Base-by-base conservation (phyloP, 2,888 invertebrate species). In the Clusia tigrina region DNA sequence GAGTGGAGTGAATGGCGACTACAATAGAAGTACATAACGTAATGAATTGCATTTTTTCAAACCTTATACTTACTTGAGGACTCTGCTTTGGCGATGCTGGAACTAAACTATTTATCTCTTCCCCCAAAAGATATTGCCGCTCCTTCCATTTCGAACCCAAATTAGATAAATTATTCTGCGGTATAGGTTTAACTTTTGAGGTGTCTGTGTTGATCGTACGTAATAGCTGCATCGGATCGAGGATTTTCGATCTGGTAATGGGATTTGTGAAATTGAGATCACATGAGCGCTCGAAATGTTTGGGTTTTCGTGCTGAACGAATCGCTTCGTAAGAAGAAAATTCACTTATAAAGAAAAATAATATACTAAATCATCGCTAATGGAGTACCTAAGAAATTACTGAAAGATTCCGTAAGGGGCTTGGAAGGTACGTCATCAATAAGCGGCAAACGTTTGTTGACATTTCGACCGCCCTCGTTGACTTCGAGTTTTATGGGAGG, bases 401-500 rank as follows among this genome's bases (percentile, higher is more conserved):
- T n/a, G 15, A 48, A 26, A 24, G 1, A 22, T 58, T 17, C 48
- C 10, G n/a, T n/a, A n/a, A n/a, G n/a, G n/a, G n/a, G n/a, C 37
- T 77, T 77, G 9, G 66, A 52, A 22, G 69, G 66, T 10, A 73
- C 74, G 26, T 80, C 78, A 32, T 79, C 78, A n/a, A 78, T 72
- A 10, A 82, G 69, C 0, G 83, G 76, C 5, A 81, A 56, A 9
- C 81, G 76, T 1, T 75, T 68, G 46, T 73, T 74, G 18, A 56
- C 65, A n/a, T 54, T 65, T 23, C 65, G 71, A 0, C 63, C 22
- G 10, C 58, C 69, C 15, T 69, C 68, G 0, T 67, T 26, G 42
- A 72, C 56, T 15, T 81, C 79, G 15, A 78, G 66, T 52, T 71
- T 78, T 2, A 83, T 83, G 2, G 82, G 81, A 15, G 83, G 83